These are phyloP conservation scores for Cettia cetti DNA, from an alignment of 2,113 vertebrate species.

Conservation along the genomic window DNA sequence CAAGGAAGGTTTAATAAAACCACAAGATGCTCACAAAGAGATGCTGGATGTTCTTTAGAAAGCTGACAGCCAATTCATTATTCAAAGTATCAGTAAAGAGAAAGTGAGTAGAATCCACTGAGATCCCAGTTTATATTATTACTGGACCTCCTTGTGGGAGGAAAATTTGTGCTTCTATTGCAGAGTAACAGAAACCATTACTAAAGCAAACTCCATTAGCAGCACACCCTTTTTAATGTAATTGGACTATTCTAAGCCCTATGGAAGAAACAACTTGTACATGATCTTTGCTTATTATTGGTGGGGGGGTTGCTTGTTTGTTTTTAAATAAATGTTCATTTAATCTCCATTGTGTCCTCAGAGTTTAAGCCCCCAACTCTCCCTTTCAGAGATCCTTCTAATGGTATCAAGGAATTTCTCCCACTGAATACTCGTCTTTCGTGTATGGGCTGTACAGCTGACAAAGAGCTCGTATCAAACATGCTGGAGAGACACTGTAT, in stretches of 20 bases:
- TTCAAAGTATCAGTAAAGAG: neutral
- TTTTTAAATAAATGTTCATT: neutral
- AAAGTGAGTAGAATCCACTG: neutral
- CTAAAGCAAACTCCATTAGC: neutral
- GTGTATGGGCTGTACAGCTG: neutral
- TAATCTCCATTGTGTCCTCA: neutral
- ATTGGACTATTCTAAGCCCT: neutral
- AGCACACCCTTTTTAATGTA: neutral
- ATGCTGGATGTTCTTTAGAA: neutral
- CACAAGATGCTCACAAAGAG: neutral
- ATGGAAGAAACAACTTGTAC: neutral
- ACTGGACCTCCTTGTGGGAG: neutral
- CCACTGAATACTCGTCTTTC: neutral
- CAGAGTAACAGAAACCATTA: neutral
- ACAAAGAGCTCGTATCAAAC: neutral
- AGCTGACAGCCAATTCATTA: neutral
- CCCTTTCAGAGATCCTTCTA: neutral
- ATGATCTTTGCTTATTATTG: neutral
- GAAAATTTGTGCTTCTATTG: neutral
- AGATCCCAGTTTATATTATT: neutral
- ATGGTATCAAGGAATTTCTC: neutral
- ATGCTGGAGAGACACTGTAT: neutral
- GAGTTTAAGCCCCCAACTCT: neutral
- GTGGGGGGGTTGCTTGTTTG: neutral
- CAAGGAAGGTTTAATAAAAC: conserved; percentile 6